Conservation (phyloP, 2,797 vertebrate species). For the Acrossocheilus wenchowensis region DNA sequence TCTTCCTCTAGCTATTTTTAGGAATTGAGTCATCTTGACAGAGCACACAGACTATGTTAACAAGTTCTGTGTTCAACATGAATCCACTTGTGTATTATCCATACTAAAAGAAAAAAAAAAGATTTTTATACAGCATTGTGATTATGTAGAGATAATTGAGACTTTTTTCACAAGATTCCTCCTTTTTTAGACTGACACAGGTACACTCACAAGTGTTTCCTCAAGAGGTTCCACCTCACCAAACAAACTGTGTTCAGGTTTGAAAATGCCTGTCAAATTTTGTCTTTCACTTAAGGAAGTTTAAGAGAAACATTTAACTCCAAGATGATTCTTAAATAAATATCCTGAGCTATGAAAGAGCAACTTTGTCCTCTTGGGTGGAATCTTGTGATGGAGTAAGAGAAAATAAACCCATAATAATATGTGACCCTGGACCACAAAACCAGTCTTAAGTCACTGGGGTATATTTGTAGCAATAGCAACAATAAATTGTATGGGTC, state of each 20-base stretch:
- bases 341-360: not conserved
- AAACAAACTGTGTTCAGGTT: not conserved
- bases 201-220: not conserved
- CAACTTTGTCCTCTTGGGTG: not conserved
- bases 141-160: not conserved
- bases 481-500: too few relatives aligned
- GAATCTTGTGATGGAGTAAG: not conserved
- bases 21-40: not conserved
- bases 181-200: too few relatives aligned
- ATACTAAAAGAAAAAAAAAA: not conserved
- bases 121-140: not conserved
- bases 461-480: too few relatives aligned
- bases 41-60: not conserved
- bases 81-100: not conserved
- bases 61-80: not conserved
- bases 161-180: not conserved
- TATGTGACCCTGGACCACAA: too few relatives aligned
- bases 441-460: not conserved
- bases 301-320: not conserved
- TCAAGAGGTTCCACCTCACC: not conserved
- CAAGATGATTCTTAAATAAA: not conserved
- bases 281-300: not conserved
- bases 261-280: not conserved
- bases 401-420: not conserved
- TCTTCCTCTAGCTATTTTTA: not conserved